Conservation (phyloP, 2,888 invertebrate species). For the Hydrotaea cyrtoneurina region DNA sequence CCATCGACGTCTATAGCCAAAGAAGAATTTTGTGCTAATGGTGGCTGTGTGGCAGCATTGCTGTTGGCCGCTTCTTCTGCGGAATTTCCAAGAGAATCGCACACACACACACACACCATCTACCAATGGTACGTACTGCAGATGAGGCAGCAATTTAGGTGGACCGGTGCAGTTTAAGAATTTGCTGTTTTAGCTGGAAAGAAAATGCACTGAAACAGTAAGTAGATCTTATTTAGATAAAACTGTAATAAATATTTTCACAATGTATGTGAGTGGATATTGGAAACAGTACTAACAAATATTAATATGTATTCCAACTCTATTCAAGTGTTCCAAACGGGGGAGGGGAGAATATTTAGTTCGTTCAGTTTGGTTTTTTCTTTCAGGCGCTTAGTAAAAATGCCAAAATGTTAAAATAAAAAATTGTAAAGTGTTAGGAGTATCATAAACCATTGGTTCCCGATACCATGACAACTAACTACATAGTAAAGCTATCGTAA, state of each 20-base stretch:
- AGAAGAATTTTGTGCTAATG: not conserved
- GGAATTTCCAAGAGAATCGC: not conserved
- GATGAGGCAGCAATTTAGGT: not conserved
- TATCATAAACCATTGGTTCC: not conserved
- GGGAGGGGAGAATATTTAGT: not conserved
- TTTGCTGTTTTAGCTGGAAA: conserved; percentile 38
- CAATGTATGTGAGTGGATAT: conserved; percentile 7
- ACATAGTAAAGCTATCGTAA: not conserved
- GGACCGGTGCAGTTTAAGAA: not conserved
- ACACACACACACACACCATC: not conserved
- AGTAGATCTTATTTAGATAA: conserved; percentile 64
- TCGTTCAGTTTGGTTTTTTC: not conserved
- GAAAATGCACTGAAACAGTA: conserved; percentile 49
- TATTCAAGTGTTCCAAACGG: not conserved
- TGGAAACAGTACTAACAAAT: not conserved
- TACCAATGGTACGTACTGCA: not conserved
- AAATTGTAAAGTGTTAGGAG: not conserved
- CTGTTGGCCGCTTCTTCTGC: not conserved
- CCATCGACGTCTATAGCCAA: not conserved
- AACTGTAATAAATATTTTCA: conserved; percentile 54
- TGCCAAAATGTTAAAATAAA: not conserved
- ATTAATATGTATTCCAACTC: not conserved
- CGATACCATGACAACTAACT: not conserved
- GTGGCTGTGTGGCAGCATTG: not conserved
- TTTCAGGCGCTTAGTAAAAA: not conserved